These are phyloP conservation scores for Archocentrus centrarchus DNA, from an alignment of 2,113 vertebrate genomes.

Conservation along the genomic window DNA sequence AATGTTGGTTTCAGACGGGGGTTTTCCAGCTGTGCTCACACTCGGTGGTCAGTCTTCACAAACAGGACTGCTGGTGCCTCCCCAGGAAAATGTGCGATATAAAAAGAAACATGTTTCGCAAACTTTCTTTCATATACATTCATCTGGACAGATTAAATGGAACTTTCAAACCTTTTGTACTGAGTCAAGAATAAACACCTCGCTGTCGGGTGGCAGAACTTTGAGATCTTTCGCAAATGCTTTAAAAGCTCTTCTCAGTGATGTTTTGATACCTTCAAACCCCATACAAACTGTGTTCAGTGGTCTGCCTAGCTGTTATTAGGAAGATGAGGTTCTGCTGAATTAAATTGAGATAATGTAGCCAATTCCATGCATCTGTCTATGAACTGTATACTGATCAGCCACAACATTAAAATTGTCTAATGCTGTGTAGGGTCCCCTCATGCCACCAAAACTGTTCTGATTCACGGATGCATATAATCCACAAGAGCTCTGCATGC, in stretches of 20 bases:
- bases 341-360: not conserved
- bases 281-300: not conserved
- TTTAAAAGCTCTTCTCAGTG: not conserved
- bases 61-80: constrained; percentile 1
- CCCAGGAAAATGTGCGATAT: not conserved
- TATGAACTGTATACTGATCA: not conserved
- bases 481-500: not conserved
- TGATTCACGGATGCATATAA: not conserved
- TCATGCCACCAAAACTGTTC: not conserved
- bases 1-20: not conserved
- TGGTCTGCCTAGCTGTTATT: not conserved
- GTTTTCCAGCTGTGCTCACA: constrained; percentile 15
- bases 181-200: not conserved
- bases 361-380: not conserved
- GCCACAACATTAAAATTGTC: not conserved
- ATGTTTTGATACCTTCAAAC: not conserved
- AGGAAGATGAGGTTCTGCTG: not conserved
- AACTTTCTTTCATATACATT: not conserved
- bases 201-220: not conserved
- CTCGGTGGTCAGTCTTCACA: constrained; percentile 18
- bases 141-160: not conserved
- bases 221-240: not conserved
- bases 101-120: not conserved
- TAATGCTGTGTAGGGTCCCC: not conserved
- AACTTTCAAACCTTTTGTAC: not conserved